These are phyloP conservation scores for Pungitius pungitius DNA, from an alignment of 2,113 vertebrate species.

Conservation along the genomic window DNA sequence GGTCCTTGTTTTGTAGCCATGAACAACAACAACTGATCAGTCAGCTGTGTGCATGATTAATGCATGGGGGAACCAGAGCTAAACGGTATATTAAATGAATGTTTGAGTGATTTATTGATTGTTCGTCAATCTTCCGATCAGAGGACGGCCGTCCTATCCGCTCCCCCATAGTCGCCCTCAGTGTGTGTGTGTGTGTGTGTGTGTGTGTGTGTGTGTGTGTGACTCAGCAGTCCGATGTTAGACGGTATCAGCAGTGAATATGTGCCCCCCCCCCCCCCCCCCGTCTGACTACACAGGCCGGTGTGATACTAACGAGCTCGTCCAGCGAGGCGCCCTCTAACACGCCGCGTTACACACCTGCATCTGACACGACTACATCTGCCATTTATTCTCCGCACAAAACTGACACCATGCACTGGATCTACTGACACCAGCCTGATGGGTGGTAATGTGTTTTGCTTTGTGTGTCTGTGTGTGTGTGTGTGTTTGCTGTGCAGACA, in stretches of 20 bases:
- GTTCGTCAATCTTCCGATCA: too few relatives aligned
- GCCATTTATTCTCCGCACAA: neutral
- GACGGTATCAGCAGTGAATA: constrained; percentile 21
- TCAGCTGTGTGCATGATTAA: neutral
- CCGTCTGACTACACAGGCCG: neutral
- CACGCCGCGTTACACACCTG: neutral
- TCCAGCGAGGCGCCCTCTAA: constrained; percentile 3
- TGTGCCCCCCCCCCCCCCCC: constrained; percentile 1
- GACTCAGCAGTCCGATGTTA: constrained; percentile 30
- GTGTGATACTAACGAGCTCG: constrained; percentile 9
- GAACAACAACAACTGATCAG: neutral
- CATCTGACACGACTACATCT: neutral
- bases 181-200: neutral
- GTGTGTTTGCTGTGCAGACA: constrained; percentile 67
- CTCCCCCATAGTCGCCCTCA: too few relatives aligned
- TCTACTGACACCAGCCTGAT: constrained; percentile 13
- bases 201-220: neutral
- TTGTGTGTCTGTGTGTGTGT: constrained; percentile 56
- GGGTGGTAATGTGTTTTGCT: constrained; percentile 55
- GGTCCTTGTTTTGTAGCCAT: neutral
- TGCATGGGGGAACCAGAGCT: neutral
- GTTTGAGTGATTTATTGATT: neutral
- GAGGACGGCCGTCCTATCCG: too few relatives aligned
- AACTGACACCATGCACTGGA: neutral
- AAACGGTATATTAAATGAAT: too few relatives aligned